Conservation (phyloP, 1,140 invertebrate genomes). For the Anastrepha ludens region DNA sequence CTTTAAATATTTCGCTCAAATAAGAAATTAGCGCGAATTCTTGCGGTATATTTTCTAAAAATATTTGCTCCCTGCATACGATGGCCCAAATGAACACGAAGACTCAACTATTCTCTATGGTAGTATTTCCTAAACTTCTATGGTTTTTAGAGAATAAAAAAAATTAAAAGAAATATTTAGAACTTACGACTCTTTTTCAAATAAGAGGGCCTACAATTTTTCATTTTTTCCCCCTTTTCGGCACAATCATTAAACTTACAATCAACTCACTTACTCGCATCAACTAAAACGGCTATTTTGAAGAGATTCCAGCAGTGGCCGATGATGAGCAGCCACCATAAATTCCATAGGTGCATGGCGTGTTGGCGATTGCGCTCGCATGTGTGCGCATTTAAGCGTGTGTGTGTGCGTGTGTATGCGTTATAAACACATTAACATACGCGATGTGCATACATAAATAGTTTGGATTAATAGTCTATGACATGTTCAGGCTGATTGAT, state of each 20-base stretch:
- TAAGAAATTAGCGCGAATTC: no score
- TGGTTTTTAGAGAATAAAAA: no score
- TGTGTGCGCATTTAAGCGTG: slow-evolving; percentile 19
- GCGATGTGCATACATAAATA: not conserved
- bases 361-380: not conserved
- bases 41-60: no score
- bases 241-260: not conserved
- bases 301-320: slow-evolving; percentile 1
- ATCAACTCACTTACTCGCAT: slow-evolving; percentile 38
- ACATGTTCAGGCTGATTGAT: slow-evolving; percentile 34
- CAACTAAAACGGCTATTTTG: not conserved
- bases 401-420: slow-evolving; percentile 7
- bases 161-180: no score
- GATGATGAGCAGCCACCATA: slow-evolving; percentile 24
- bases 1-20: no score
- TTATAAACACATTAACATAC: slow-evolving; percentile 14
- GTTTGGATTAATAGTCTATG: not conserved
- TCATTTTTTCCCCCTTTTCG: no score
- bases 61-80: no score
- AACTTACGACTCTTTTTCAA: no score
- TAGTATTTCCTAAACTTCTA: no score
- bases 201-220: no score
- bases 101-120: no score
- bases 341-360: slow-evolving; percentile 40
- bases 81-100: no score